Evolutionary conservation across 2,888 invertebrate genomes (phyloP), one percentile per base, ranked within the genome.

Genomic region (Hypselothyrea guttata): DNA sequence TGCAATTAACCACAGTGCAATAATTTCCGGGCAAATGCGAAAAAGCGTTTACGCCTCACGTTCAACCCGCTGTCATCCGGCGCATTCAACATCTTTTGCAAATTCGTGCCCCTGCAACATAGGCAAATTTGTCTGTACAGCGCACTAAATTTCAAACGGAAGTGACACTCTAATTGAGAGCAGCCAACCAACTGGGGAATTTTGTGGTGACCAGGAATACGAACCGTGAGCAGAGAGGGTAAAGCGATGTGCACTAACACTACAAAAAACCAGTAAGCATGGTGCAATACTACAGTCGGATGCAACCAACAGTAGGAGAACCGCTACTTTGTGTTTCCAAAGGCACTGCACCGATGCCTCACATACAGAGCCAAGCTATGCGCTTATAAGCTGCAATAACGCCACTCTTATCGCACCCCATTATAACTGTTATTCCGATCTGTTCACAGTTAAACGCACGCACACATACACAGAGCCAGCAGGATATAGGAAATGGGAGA

Each of bases 91-190:
- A 22, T 22, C 22, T 22, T 30, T 9, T 30, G 9, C 30, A 30
- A 44, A 28, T 31, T 9, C 12, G 5, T 4, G 69, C 59, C 63
- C 70, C 63, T 46, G 54, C 71, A 41, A 52, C 52, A 65, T 61
- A 75, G 67, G 73, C 67, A 73, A 73, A 73, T 73, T 73, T 71
- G 76, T 75, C 60, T 5, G 5, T 22, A 4, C 60, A 73, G 63
- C 38, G 53, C 72, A 51, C 67, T 60, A 55, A 72, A 71, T 71
- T 72, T 62, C 59, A 55, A 66, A 66, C 72, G 76, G 73, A 73
- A 74, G 73, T 74, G 73, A 74, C 73, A 74, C 73, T 74, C 77
- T 76, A 74, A 74, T 76, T 74, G 73, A 74, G 73, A 76, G 73
- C 77, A 74, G 73, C 73, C 77, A 74, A 61, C 64, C 65, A 68